Evolutionary conservation across 2,888 invertebrate genomes (phyloP).

Genomic region (Gymnosoma rotundatum): DNA sequence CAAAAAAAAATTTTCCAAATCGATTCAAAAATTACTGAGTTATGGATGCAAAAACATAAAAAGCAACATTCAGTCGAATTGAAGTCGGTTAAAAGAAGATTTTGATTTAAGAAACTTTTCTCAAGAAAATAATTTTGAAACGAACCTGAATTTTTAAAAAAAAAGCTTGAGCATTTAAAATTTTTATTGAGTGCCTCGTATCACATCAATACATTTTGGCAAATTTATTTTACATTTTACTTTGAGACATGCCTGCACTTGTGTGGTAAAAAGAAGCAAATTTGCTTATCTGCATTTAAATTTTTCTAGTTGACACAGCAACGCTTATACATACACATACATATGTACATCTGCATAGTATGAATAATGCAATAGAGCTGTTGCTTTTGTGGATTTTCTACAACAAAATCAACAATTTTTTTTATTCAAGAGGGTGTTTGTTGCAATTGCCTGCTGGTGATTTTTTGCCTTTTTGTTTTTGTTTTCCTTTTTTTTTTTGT

Average conservation of each 20-base stretch:
- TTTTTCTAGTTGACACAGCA: background rate
- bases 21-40: too few relatives aligned
- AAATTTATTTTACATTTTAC: constrained; percentile 6
- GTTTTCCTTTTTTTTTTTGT: background rate
- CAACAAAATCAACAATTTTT: constrained; percentile 19
- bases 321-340: background rate
- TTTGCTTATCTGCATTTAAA: constrained; percentile 23
- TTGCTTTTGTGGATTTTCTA: constrained; percentile 3
- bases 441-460: constrained; percentile 29
- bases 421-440: constrained; percentile 12
- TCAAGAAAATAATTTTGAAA: too few relatives aligned
- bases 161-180: too few relatives aligned
- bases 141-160: too few relatives aligned
- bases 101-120: too few relatives aligned
- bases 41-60: too few relatives aligned
- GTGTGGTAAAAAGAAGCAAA: background rate
- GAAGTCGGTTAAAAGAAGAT: too few relatives aligned
- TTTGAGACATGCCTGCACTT: background rate
- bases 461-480: background rate
- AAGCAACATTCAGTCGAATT: too few relatives aligned
- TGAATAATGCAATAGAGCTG: background rate
- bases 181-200: background rate
- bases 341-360: background rate
- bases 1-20: too few relatives aligned
- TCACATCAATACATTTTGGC: constrained; percentile 2